Evolutionary conservation across 2,888 invertebrate genomes (phyloP), one percentile per base, ranked within the genome.

Genomic region (Drosophila anomalata): DNA sequence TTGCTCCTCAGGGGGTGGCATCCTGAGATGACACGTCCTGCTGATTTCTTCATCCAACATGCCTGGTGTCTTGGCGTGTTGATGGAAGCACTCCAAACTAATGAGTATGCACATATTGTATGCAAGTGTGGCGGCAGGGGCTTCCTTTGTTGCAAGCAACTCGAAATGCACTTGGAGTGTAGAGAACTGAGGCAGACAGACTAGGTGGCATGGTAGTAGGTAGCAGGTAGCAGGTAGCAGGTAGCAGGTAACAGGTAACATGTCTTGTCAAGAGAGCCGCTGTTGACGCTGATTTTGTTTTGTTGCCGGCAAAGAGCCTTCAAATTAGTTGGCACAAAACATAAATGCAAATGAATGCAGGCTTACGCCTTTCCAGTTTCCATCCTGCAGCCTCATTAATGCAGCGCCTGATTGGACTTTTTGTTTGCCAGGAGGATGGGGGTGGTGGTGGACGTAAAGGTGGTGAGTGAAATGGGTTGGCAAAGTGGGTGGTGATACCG

Each of bases 61-160:
- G 14, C 67, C 56, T 26, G 33, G 41, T 54, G 69, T 78, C 76
- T 76, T 71, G 67, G 71, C 48, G 52, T 87, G 89, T 88, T 89
- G 80, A 85, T 78, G 83, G 75, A 88, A 80, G 83, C 87, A 89
- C 89, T 88, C 89, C 83, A 88, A 88, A 88, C 87, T 89, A 89
- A 88, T 89, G 88, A 88, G 89, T 85, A 81, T 87, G 87, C 70
- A 70, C 88, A 84, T 87, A 87, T 82, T 87, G 87, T 82, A 85
- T 85, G 83, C 79, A 78, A 74, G 67, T 75, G 79, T 58, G 61
- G 56, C 59, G 55, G 20, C 46, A n/a, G 60, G 55, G 70, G 61
- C 39, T 47, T 63, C 71, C 77, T 77, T 85, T 81, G 81, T 82
- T 82, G 79, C 67, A 71, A 71, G 57, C 75, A 75, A 74, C 79